Percentiles rank a stretch among this genome's conserved stretches.
Conservation (phyloP, 2,888 invertebrate species). For the Athripsodes cinereus region DNA sequence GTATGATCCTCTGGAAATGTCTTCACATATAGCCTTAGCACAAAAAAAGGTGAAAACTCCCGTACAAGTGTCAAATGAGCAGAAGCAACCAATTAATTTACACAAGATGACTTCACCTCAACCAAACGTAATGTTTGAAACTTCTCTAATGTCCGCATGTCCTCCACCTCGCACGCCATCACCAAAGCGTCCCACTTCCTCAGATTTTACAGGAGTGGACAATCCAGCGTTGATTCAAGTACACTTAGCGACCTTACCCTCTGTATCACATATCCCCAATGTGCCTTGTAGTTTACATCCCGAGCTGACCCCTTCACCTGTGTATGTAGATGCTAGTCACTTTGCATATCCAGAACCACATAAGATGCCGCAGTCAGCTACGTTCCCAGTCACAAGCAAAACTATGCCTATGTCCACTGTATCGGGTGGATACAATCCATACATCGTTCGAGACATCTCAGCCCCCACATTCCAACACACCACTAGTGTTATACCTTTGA, state of each 20-base stretch:
- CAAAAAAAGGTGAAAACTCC: background rate
- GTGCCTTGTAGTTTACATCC: background rate
- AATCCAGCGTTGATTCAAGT: conserved; percentile 44
- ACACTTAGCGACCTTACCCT: conserved; percentile 45
- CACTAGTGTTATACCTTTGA: background rate
- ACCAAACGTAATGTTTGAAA: background rate
- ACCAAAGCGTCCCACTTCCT: background rate
- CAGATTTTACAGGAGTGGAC: conserved; percentile 24
- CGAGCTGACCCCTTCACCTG: background rate
- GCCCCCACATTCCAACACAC: conserved; percentile 5
- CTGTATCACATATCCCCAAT: conserved; percentile 43
- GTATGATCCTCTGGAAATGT: background rate
- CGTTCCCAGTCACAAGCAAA: conserved; percentile 42
- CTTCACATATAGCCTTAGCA: background rate
- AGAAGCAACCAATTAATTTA: too few relatives aligned
- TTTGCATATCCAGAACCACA: conserved; percentile 24
- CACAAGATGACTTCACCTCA: background rate
- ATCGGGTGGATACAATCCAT: conserved; percentile 46
- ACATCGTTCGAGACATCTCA: conserved; percentile 28
- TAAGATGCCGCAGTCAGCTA: conserved; percentile 43
- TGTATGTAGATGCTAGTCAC: conserved; percentile 3
- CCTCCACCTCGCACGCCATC: background rate
- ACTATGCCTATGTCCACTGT: conserved; percentile 47
- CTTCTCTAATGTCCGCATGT: background rate
- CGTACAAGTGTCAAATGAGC: background rate